These are phyloP conservation scores for Donacobius atricapilla DNA, from an alignment of 2,113 vertebrate species.

Conservation along the genomic window DNA sequence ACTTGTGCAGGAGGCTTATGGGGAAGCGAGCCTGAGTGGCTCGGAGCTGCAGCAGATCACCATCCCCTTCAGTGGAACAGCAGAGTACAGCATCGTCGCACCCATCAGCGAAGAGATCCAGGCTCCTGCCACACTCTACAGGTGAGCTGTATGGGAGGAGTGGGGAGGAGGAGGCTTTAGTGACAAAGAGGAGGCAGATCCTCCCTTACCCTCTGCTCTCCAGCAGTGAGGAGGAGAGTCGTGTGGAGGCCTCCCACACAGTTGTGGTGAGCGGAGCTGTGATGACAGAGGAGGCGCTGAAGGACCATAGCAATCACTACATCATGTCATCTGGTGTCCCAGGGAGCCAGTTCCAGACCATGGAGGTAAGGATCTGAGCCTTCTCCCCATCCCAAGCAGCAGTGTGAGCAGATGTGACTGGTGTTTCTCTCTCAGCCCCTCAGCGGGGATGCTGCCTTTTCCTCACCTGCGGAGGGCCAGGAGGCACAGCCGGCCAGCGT, in stretches of 20 bases:
- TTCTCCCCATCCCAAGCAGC: accelerated
- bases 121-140: slow-evolving; percentile 76
- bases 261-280: slow-evolving; percentile 73
- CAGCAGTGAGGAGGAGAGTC: slow-evolving; percentile 55
- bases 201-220: neutral
- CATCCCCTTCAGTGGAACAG: slow-evolving; percentile 64
- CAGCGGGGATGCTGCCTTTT: slow-evolving; percentile 78
- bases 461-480: slow-evolving; percentile 61
- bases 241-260: slow-evolving; percentile 55
- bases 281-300: slow-evolving; percentile 75
- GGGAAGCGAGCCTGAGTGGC: slow-evolving; percentile 63
- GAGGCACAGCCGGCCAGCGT: slow-evolving; percentile 37
- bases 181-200: neutral
- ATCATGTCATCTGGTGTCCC: slow-evolving; percentile 74
- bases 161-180: neutral
- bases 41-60: slow-evolving; percentile 84
- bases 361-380: slow-evolving; percentile 78
- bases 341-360: slow-evolving; percentile 79
- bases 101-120: slow-evolving; percentile 80
- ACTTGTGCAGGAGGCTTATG: slow-evolving; percentile 72
- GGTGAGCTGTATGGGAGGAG: slow-evolving; percentile 55
- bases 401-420: neutral
- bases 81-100: slow-evolving; percentile 85
- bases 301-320: slow-evolving; percentile 78
- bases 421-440: slow-evolving; percentile 63